Evolutionary conservation across 92 coral and sea anemone species (phyloP).

Genomic region (Phymanthus crucifer): DNA sequence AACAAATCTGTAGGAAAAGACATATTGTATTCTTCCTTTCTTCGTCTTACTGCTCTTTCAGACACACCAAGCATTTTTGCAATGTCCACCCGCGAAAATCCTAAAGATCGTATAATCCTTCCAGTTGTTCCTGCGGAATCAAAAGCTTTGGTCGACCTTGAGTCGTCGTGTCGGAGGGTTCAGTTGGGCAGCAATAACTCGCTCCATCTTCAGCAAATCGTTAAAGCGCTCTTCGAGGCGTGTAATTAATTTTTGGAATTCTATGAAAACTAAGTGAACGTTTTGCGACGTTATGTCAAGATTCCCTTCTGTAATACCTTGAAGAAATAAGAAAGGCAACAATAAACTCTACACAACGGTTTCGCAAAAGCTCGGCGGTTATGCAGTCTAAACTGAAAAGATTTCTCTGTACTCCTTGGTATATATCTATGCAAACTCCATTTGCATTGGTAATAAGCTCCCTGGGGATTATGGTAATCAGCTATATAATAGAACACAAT

Average conservation of each 20-base stretch:
- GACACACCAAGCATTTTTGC: constrained; percentile 53
- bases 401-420: constrained; percentile 43
- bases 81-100: constrained; percentile 44
- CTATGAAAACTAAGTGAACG: constrained; percentile 15
- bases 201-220: constrained; percentile 19
- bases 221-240: constrained; percentile 52
- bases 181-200: constrained; percentile 44
- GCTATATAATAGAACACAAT: too few relatives aligned
- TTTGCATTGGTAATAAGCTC: too few relatives aligned
- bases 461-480: too few relatives aligned
- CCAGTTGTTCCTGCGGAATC: constrained; percentile 53
- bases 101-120: constrained; percentile 52
- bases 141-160: constrained; percentile 51
- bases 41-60: constrained; percentile 39
- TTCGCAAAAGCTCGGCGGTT: constrained; percentile 45
- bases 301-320: neutral
- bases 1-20: constrained; percentile 17
- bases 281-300: neutral
- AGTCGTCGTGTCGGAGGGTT: neutral
- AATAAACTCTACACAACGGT: constrained; percentile 46
- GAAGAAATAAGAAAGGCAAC: constrained; percentile 40
- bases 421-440: too few relatives aligned
- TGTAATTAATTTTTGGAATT: constrained; percentile 38
- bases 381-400: constrained; percentile 45
- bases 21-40: constrained; percentile 27